Percentiles rank a stretch among this genome's conserved stretches.
Evolutionary conservation across 2,888 invertebrate species (phyloP).

Genomic region (Calliopum simillimum): DNA sequence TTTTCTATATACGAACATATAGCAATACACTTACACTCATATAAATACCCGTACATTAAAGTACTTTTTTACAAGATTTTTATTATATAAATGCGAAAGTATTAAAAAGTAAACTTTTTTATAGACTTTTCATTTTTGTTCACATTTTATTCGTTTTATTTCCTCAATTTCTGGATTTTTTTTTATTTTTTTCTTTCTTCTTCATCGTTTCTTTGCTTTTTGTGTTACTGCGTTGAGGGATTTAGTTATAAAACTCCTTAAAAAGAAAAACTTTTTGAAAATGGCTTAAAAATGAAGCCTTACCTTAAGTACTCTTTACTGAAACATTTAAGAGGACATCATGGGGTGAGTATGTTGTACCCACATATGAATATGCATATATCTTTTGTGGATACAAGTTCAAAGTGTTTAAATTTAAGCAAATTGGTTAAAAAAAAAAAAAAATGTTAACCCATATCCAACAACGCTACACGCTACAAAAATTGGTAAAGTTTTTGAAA

Average conservation of each 20-base stretch:
- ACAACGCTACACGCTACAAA: too few relatives aligned
- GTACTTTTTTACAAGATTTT: slow-evolving; percentile 60
- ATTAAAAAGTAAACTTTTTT: slow-evolving; percentile 60
- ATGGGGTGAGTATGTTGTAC: not conserved
- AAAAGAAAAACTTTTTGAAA: slow-evolving; percentile 30
- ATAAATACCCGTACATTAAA: slow-evolving; percentile 37
- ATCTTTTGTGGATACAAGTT: not conserved
- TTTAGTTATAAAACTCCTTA: slow-evolving; percentile 20
- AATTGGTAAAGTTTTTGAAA: too few relatives aligned
- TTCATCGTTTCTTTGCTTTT: too few relatives aligned
- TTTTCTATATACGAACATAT: too few relatives aligned
- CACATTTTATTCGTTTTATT: slow-evolving; percentile 22
- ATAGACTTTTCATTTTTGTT: slow-evolving; percentile 46
- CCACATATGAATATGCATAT: slow-evolving; percentile 7
- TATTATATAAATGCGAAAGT: slow-evolving; percentile 58
- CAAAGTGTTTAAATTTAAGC: too few relatives aligned
- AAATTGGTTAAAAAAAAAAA: too few relatives aligned
- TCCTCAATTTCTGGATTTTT: not conserved
- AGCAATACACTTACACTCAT: too few relatives aligned
- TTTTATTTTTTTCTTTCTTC: not conserved
- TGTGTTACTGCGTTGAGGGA: slow-evolving; percentile 6
- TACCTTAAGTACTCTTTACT: slow-evolving; percentile 18
- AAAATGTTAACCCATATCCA: too few relatives aligned
- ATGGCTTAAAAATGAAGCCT: slow-evolving; percentile 20
- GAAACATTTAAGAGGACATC: too few relatives aligned